Evolutionary conservation across 2,797 vertebrate genomes (phyloP).

Genomic region (Sebastes nivosus): DNA sequence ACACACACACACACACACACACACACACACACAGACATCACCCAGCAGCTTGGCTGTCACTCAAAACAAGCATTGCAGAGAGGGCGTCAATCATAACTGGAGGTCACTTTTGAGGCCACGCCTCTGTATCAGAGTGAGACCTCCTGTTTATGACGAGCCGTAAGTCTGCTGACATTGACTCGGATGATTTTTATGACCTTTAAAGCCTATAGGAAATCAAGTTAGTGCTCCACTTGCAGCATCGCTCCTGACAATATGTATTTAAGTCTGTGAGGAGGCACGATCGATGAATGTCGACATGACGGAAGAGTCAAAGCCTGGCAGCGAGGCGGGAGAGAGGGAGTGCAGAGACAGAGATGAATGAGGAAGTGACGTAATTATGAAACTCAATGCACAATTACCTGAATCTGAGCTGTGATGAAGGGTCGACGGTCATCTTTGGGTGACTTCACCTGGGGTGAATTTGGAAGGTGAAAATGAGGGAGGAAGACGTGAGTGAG

Average conservation of each 20-base stretch:
- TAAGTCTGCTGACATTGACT: conserved; percentile 58
- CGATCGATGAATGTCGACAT: conserved; percentile 62
- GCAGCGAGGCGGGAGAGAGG: neutral
- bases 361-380: neutral
- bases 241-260: conserved; percentile 61
- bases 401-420: neutral
- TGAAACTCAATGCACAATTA: neutral
- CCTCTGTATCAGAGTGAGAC: conserved; percentile 34
- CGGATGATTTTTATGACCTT: conserved; percentile 54
- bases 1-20: too few relatives aligned
- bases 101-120: conserved; percentile 53
- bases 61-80: conserved; percentile 18
- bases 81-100: conserved; percentile 42
- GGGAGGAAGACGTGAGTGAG: neutral
- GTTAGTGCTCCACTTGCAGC: conserved; percentile 54
- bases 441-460: neutral
- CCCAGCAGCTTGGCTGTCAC: conserved; percentile 38
- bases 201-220: conserved; percentile 59
- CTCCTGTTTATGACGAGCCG: conserved; percentile 39
- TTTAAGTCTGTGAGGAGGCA: conserved; percentile 49
- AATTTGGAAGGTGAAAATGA: neutral
- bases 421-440: conserved; percentile 10
- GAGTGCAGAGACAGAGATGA: neutral
- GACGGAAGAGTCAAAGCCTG: conserved; percentile 2
- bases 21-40: neutral